Percentiles rank a stretch among this genome's conserved stretches.
phyloP scores from a whole-genome alignment of 1,140 invertebrate genomes.

The Drosophila subpulchrella region DNA sequence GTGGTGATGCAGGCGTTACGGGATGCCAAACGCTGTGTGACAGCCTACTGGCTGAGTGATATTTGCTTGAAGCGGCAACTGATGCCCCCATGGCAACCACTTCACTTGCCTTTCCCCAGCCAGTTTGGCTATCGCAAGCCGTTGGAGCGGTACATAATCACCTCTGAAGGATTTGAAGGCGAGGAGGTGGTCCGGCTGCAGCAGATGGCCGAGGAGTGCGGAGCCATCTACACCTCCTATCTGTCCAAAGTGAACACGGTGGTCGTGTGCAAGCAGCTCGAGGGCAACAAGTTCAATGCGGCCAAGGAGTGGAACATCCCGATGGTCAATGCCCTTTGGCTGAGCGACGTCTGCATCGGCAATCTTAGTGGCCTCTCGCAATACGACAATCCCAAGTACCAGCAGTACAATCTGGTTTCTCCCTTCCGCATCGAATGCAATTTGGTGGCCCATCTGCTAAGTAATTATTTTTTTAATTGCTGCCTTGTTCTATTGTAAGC shows the following conservation, averaged over 20 bases:
- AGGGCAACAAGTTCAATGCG: slow-evolving; percentile 94
- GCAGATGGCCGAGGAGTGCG: slow-evolving; percentile 92
- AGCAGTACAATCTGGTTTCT: slow-evolving; percentile 92
- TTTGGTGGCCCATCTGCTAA: slow-evolving; percentile 95
- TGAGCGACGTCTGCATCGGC: slow-evolving; percentile 96
- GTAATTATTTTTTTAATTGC: slow-evolving; percentile 86
- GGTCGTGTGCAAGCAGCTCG: slow-evolving; percentile 90
- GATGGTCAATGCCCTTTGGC: slow-evolving; percentile 96
- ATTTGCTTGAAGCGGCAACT: slow-evolving; percentile 93
- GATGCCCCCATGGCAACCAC: slow-evolving; percentile 94
- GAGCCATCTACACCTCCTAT: slow-evolving; percentile 92
- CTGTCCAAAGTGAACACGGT: slow-evolving; percentile 91
- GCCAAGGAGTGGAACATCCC: slow-evolving; percentile 95
- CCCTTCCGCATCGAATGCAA: slow-evolving; percentile 95
- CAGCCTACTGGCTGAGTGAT: slow-evolving; percentile 97
- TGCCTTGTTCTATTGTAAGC: not conserved
- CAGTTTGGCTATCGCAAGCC: slow-evolving; percentile 89
- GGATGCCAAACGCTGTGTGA: slow-evolving; percentile 93
- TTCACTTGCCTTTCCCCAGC: slow-evolving; percentile 95
- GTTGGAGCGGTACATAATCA: slow-evolving; percentile 89
- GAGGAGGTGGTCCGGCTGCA: slow-evolving; percentile 93
- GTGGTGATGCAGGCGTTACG: slow-evolving; percentile 93
- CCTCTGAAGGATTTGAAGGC: slow-evolving; percentile 93
- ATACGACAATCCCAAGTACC: slow-evolving; percentile 93
- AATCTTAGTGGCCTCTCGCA: slow-evolving; percentile 92